Conservation (phyloP, 2,888 invertebrate species). For the Slavum lentiscoides region DNA sequence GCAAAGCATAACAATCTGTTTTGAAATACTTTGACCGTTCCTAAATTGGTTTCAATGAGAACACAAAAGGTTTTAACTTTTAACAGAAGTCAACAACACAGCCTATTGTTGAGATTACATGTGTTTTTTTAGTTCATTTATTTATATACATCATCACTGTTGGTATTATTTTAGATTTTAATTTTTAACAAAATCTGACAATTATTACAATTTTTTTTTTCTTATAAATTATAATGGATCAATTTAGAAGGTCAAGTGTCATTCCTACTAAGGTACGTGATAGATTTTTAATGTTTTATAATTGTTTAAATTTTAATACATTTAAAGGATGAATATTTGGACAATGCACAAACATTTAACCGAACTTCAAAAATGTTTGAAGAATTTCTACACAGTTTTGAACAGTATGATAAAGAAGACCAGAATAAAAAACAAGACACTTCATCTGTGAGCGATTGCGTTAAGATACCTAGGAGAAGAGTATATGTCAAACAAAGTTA, state of each 20-base stretch:
- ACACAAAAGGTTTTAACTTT: constrained; percentile 28
- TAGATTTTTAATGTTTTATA: not conserved
- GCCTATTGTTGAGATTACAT: not conserved
- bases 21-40: constrained; percentile 14
- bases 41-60: constrained; percentile 44
- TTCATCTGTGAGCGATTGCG: constrained; percentile 36
- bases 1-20: constrained; percentile 12
- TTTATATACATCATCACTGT: not conserved
- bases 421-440: constrained; percentile 31
- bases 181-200: not conserved
- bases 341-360: constrained; percentile 35
- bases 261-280: constrained; percentile 42
- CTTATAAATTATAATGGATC: constrained; percentile 17
- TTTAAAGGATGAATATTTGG: constrained; percentile 46
- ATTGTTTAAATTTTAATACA: not conserved
- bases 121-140: not conserved
- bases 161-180: not conserved
- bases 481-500: constrained; percentile 67
- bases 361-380: constrained; percentile 46
- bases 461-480: constrained; percentile 61
- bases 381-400: constrained; percentile 51
- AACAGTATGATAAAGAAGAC: constrained; percentile 51
- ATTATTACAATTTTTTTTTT: not conserved
- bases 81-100: constrained; percentile 6
- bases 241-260: constrained; percentile 40